A percentile compares a stretch with the other conserved stretches of the same genome.
phyloP scores from a whole-genome alignment of 1,140 invertebrate genomes.

The Pseudobourletiella spinata region DNA sequence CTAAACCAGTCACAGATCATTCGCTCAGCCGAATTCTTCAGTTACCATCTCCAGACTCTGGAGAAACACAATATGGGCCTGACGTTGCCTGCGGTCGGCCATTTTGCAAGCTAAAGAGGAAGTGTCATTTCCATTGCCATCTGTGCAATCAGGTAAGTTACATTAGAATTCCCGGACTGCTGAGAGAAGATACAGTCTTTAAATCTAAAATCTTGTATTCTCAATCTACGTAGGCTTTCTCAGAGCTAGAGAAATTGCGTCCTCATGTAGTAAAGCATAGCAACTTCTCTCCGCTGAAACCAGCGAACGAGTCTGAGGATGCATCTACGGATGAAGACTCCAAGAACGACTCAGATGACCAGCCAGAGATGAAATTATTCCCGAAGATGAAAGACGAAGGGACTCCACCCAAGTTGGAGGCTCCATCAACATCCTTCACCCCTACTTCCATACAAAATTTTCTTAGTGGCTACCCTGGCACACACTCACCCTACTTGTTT shows the following conservation, averaged over 20 bases:
- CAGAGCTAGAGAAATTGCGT: conserved; percentile 55
- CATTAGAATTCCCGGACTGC: too few species aligned
- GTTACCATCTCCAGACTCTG: conserved; percentile 24
- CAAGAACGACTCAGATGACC: conserved; percentile 43
- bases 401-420: background rate
- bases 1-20: conserved; percentile 34
- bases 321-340: conserved; percentile 19
- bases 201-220: background rate
- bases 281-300: conserved; percentile 37
- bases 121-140: conserved; percentile 76
- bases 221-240: conserved; percentile 49
- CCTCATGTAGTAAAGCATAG: conserved; percentile 63
- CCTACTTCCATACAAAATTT: conserved; percentile 28
- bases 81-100: conserved; percentile 65
- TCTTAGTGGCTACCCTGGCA: conserved; percentile 24
- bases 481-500: conserved; percentile 29
- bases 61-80: conserved; percentile 41
- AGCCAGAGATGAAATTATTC: conserved; percentile 23
- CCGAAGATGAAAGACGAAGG: conserved; percentile 1
- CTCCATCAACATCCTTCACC: conserved; percentile 17
- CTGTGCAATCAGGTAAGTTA: conserved; percentile 68
- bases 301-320: conserved; percentile 17
- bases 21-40: conserved; percentile 35
- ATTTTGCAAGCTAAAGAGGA: conserved; percentile 76
- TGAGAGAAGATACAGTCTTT: background rate